These are phyloP conservation scores for Catharus ustulatus DNA, from an alignment of 2,797 vertebrate species.

Conservation along the genomic window DNA sequence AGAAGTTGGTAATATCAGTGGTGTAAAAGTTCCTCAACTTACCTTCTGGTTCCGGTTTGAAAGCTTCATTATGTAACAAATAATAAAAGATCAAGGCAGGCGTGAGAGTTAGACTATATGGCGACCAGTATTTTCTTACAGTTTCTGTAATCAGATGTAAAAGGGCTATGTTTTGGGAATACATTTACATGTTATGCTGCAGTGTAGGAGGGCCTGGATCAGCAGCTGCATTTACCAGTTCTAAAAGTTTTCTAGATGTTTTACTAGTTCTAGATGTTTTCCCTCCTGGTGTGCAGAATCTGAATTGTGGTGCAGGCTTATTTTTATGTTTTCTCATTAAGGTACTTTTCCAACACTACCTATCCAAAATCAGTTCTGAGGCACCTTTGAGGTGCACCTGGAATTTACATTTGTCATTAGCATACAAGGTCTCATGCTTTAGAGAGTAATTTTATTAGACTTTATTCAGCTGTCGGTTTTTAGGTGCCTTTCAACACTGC, in stretches of 20 bases:
- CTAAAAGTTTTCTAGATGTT: not conserved
- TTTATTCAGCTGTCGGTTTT: not conserved
- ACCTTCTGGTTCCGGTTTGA: not conserved
- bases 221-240: not conserved
- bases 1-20: not conserved
- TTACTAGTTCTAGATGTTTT: not conserved
- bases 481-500: not conserved
- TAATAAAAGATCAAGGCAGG: not conserved
- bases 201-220: not conserved
- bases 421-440: not conserved
- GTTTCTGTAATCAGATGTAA: not conserved
- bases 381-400: not conserved
- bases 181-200: not conserved
- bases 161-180: not conserved
- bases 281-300: not conserved
- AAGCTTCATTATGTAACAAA: not conserved
- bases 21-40: not conserved
- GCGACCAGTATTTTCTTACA: not conserved
- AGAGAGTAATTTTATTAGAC: not conserved
- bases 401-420: not conserved
- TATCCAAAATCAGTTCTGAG: not conserved
- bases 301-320: not conserved
- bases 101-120: not conserved
- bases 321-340: not conserved
- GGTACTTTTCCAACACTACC: not conserved